Evolutionary conservation across 2,797 vertebrate genomes (phyloP), one percentile per base, ranked within the genome.

Genomic region (Melanotaenia trifasciata): DNA sequence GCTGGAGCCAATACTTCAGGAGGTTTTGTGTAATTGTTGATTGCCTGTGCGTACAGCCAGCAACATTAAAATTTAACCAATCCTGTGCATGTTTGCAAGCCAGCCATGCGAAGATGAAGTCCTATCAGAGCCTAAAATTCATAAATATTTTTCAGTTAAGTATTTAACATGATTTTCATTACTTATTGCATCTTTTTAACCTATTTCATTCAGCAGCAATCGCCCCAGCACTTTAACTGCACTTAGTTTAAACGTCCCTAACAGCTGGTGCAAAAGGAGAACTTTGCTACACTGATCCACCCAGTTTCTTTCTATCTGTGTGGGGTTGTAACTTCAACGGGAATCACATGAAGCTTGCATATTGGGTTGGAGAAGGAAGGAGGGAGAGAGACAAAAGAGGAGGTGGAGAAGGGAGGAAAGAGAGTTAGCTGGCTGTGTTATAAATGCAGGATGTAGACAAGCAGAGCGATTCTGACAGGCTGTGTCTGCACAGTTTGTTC

Each of bases 401-500:
- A 30, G 63, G 24, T 59, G 66, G 58, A 47, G 16, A 50, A 43
- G 33, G 40, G 47, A 50, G 63, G 40, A 43, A 53, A 76, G 69
- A 14, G 82, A 64, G 84, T 69, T 60, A 67, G 72, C 78, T 75
- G 77, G 66, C 78, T 77, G 84, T 78, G 86, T 83, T 84, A 77
- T 80, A 81, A 83, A 86, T 85, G 76, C 82, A 73, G 80, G 64
- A 79, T 86, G 76, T 85, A 79, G 87, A 87, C 87, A 84, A 84
- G 84, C 88, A 76, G 80, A 90, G 88, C 75, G 60, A 51, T 82
- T 90, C 88, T 91, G 93, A 94, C 92, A 92, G 87, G 81, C 85
- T 84, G 77, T 86, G 86, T 90, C 91, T 90, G 89, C 88, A 88
- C 90, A 85, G 87, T 91, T 90, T 91, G 91, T 91, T 92, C 90